phyloP scores from a whole-genome alignment of 2,888 invertebrate species.

The Drosophila meridionalis region DNA sequence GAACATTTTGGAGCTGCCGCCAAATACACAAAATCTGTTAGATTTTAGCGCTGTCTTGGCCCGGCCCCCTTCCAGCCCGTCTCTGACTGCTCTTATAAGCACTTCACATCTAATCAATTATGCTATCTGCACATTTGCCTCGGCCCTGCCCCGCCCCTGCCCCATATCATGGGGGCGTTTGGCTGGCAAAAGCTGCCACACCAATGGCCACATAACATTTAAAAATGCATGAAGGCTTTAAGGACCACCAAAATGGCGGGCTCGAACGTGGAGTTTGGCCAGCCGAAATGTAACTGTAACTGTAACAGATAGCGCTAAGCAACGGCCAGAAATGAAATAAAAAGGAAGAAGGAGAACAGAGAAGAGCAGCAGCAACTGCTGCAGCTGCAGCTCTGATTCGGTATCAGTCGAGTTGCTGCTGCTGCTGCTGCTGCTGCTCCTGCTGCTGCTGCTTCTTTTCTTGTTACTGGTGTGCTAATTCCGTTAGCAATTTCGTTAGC shows the following conservation, averaged over 20 bases:
- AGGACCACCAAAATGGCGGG: conserved; percentile 29
- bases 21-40: conserved; percentile 45
- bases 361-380: conserved; percentile 12
- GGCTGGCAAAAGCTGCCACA: conserved; percentile 25
- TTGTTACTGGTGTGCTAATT: conserved; percentile 57
- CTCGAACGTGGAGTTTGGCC: conserved; percentile 36
- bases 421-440: not conserved
- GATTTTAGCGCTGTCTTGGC: not conserved
- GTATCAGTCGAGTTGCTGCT: conserved; percentile 31
- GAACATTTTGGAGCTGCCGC: conserved; percentile 41
- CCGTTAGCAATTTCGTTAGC: conserved; percentile 71
- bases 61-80: not conserved
- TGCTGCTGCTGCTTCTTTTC: conserved; percentile 2
- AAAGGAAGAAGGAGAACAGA: not conserved
- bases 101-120: conserved; percentile 77
- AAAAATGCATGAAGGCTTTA: conserved; percentile 72
- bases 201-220: conserved; percentile 72
- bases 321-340: conserved; percentile 18
- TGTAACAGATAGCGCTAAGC: conserved; percentile 50
- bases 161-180: conserved; percentile 4
- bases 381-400: conserved; percentile 36
- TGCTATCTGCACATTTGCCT: conserved; percentile 68
- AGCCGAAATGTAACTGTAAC: conserved; percentile 49
- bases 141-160: conserved; percentile 4
- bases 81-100: conserved; percentile 56